Evolutionary conservation across 2,797 vertebrate genomes (phyloP), one percentile per base, ranked within the genome.

Genomic region (Lophura swinhoii): DNA sequence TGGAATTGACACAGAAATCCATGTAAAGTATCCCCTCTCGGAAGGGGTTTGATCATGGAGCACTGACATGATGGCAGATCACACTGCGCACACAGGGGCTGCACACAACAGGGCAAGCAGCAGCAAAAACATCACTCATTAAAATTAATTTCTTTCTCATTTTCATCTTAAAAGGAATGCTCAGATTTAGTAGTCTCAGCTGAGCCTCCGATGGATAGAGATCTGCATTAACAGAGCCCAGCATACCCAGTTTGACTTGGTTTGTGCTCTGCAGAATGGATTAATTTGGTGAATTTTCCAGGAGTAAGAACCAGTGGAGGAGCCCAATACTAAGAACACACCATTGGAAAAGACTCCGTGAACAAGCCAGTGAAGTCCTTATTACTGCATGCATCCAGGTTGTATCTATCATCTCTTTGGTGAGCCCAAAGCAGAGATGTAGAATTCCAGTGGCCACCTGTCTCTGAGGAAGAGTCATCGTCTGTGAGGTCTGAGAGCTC

Each of bases 61-160:
- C 77, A 26, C 78, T 95, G 94, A 91, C 96, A 94, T 84, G 94
- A 95, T 93, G 94, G 97, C 95, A 96, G 92, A 96, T 95, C 95
- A 90, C 87, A 91, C 94, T 83, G 93, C 63, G 73, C 88, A 91
- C 88, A 51, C 79, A 88, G 93, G 93, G 93, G 95, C 93, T 63
- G 0, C 91, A 91, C 77, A 93, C 26, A n/a, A 89, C 91, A 91
- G 93, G 94, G 93, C 91, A 93, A 95, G 95, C 78, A 49, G 90
- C 78, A 82, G 82, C 83, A 93, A 94, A 96, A 96, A 89, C 93
- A 96, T 87, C 82, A 94, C 88, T 97, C 96, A 97, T 97, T 97
- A 97, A 97, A 97, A 96, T 97, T 97, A 96, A 97, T 96, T 96
- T 81, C 90, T 93, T 96, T 94, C 93, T 96, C 90, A 83, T 97